Conservation (phyloP, 2,113 vertebrate genomes). For the Oryzias javanicus region DNA sequence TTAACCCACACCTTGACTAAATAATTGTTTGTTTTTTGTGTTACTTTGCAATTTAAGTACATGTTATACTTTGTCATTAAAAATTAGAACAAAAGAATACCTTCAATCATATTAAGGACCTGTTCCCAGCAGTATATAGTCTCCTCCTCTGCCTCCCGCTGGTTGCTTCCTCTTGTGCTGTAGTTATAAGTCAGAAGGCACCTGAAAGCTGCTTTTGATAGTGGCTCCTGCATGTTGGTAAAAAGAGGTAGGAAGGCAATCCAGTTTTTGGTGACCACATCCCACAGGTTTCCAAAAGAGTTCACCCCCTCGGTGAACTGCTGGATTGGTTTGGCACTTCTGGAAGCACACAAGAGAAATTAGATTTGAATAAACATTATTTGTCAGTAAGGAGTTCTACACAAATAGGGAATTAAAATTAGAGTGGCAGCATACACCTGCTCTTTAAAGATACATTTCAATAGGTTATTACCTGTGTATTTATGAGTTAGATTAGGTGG, state of each 20-base stretch:
- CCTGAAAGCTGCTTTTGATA: conserved; percentile 3
- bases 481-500: too few relatives aligned
- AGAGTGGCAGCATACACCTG: background rate
- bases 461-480: too few relatives aligned
- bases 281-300: conserved; percentile 5
- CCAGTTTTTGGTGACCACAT: background rate
- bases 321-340: background rate
- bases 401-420: too few relatives aligned
- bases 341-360: background rate
- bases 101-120: conserved; percentile 9
- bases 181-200: background rate
- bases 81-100: background rate
- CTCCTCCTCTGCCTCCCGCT: conserved; percentile 1
- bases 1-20: too few relatives aligned
- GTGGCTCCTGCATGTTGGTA: conserved; percentile 4
- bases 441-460: too few relatives aligned
- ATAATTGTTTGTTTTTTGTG: too few relatives aligned
- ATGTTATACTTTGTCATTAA: too few relatives aligned
- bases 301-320: conserved; percentile 10
- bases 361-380: too few relatives aligned
- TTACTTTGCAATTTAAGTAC: too few relatives aligned
- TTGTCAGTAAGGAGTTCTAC: too few relatives aligned
- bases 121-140: conserved; percentile 9
- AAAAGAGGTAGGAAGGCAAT: conserved; percentile 9
- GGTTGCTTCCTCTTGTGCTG: background rate